phyloP scores from a whole-genome alignment of 1,140 invertebrate genomes.

The Papilio helenus region DNA sequence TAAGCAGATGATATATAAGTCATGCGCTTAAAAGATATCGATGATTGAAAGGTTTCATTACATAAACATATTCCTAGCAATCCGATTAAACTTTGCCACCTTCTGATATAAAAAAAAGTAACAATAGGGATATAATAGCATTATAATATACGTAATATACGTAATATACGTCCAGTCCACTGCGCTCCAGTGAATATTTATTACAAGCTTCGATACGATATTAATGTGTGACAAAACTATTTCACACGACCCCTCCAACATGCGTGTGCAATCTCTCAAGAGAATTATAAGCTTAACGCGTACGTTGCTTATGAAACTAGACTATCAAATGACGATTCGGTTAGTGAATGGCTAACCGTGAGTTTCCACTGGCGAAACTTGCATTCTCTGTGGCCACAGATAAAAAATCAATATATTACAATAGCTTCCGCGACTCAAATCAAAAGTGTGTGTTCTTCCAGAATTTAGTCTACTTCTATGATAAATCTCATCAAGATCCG shows the following conservation, averaged over 20 bases:
- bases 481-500: too few relatives aligned
- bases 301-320: not conserved
- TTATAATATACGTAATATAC: not conserved
- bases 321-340: not conserved
- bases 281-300: slow-evolving; percentile 20
- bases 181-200: slow-evolving; percentile 37
- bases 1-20: slow-evolving; percentile 31
- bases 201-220: slow-evolving; percentile 25
- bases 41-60: slow-evolving; percentile 31
- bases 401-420: too few relatives aligned
- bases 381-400: too few relatives aligned
- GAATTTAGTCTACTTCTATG: too few relatives aligned
- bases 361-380: not conserved
- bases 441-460: too few relatives aligned
- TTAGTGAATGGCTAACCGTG: not conserved
- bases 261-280: slow-evolving; percentile 2
- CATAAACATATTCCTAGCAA: not conserved
- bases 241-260: slow-evolving; percentile 15
- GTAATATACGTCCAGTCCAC: slow-evolving; percentile 17
- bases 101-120: too few relatives aligned
- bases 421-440: too few relatives aligned
- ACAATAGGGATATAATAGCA: too few relatives aligned
- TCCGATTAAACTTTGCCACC: not conserved
- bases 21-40: slow-evolving; percentile 45
- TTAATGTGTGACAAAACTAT: slow-evolving; percentile 37